A percentile compares a stretch with the other conserved stretches of the same genome.
These are phyloP conservation scores for Bombyx mandarina DNA, from an alignment of 1,140 invertebrate genomes.

Conservation along the genomic window DNA sequence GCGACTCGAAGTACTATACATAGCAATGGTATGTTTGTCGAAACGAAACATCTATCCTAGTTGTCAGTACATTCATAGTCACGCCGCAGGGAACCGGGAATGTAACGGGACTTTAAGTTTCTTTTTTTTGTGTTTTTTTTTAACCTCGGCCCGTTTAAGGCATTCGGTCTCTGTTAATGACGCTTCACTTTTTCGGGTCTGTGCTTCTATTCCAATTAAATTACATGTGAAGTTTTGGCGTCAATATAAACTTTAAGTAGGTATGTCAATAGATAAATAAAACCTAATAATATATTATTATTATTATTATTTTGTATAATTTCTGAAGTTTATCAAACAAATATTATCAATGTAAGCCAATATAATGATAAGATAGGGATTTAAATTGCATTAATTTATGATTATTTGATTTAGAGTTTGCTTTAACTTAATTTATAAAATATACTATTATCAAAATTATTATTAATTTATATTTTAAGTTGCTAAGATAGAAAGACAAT, in stretches of 20 bases:
- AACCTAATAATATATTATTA: no score
- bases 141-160: constrained; percentile 27
- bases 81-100: constrained; percentile 41
- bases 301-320: no score
- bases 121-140: constrained; percentile 49
- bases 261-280: no score
- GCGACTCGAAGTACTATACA: neutral
- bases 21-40: constrained; percentile 1
- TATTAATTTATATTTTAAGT: no score
- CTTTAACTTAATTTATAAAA: no score
- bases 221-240: neutral
- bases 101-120: constrained; percentile 53
- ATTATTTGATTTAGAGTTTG: no score
- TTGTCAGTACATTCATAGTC: constrained; percentile 20
- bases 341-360: no score
- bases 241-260: neutral
- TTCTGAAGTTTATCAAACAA: no score
- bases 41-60: constrained; percentile 6
- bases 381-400: no score
- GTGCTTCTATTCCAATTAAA: constrained; percentile 3
- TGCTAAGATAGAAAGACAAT: no score
- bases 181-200: constrained; percentile 23
- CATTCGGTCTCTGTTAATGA: constrained; percentile 58
- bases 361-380: no score
- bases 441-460: no score